Base-by-base conservation (phyloP, 2,113 vertebrate genomes). In the Trichechus manatus region DNA sequence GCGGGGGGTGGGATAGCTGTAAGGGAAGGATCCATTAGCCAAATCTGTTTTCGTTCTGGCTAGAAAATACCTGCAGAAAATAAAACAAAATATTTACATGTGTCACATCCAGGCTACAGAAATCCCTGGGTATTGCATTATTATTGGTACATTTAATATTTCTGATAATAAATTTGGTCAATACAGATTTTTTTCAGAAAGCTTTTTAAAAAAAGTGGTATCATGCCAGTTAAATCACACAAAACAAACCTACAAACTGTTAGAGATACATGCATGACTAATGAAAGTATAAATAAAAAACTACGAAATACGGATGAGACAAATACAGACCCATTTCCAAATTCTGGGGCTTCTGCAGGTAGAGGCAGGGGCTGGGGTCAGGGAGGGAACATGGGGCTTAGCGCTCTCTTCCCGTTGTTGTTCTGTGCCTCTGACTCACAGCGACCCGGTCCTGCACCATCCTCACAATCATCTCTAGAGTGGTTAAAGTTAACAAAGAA, bases 21-120 rank as follows among this genome's bases (percentile, higher is more conserved):
- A 36, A 80, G 6, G 17, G 19, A 63, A 1, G 4, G 4, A 44
- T 20, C 13, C 2, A 8, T 72, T 86, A 64, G 33, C 31, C 25
- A 79, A 94, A 82, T 72, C 29, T 59, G 8, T 77, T 91, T 80
- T 77, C 36, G 36, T 88, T 97, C 22, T 70, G 77, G 56, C 20
- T 59, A 63, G 70, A 87, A 85, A 50, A 74, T 13, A 74, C 47
- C 29, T 63, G 33, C 66, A 82, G 44, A 82, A 86, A 94, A 78
- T 31, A 72, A 83, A 78, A 47, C 6, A 61, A 9, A 68, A 70
- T 23, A 84, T 20, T 68, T 70, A 44, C 10, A 22, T 0, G 33
- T 70, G 19, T 84, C 56, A 84, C 68, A 33, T 47, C n/a, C 31
- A 22, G 17, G 9, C 59, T 17, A 29, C 10, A 2, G 42, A 91